Evolutionary conservation across 2,888 invertebrate genomes (phyloP), one percentile per base, ranked within the genome.

Genomic region (Portevinia maculata): DNA sequence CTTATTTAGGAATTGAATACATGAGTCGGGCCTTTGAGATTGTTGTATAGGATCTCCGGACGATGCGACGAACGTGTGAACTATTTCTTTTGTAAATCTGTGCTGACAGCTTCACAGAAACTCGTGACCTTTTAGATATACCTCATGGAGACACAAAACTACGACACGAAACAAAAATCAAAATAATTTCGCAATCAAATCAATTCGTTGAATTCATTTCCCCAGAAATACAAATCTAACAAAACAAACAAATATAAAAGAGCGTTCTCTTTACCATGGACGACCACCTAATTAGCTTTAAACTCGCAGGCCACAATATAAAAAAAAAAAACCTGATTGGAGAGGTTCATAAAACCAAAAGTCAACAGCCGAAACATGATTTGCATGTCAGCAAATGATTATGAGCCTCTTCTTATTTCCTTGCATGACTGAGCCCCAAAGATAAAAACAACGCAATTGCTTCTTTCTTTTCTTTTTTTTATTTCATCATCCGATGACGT

Each of bases 351-450:
- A 73, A 39, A 55, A 46, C 50, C 44, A 44, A 70, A 65, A 75
- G 64, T 64, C 75, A 75, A 81, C 75, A 75, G 39, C 52, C 57
- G 52, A 81, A 70, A 53, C 81, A 81, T 81, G 81, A 81, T 81
- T 81, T 81, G 75, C 81, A 81, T 81, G 75, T 64, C 79, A 74
- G 75, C 75, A 52, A 62, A 57, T 74, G 64, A 81, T 75, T 79
- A 69, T 71, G 59, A 59, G 52, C 32, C 62, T 37, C 8, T 39
- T 39, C 34, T 24, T 55, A 8, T 55, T 48, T 17, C 41, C 57
- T 74, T 70, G 55, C 59, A 69, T 64, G 64, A 79, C 41, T 28
- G 28, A 37, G 48, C 37, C 55, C 41, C 46, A 19, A 55, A 59
- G 50, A 59, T 48, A 50, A 4, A 70, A 46, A 41, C 30, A 53